Percentiles rank a stretch among this genome's conserved stretches.
These are phyloP conservation scores for Pelmatolapia mariae DNA, from an alignment of 2,113 vertebrate genomes.

Conservation along the genomic window DNA sequence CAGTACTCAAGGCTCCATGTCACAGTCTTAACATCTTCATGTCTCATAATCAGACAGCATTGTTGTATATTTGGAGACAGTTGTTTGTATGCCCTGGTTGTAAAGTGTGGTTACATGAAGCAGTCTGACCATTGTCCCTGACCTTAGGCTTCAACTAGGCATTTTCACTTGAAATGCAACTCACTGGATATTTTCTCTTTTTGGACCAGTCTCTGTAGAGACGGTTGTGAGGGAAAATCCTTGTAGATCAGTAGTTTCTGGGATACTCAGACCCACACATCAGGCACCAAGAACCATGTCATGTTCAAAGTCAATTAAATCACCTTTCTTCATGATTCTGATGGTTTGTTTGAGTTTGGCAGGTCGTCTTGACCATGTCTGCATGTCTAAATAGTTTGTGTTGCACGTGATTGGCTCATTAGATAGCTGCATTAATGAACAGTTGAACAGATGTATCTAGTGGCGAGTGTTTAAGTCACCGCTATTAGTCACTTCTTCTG, in stretches of 20 bases:
- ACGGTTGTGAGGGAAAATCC: accelerated
- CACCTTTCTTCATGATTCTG: background rate
- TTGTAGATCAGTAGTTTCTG: background rate
- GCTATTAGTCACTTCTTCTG: background rate
- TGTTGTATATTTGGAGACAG: background rate
- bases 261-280: background rate
- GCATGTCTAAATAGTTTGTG: background rate
- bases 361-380: background rate
- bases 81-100: background rate
- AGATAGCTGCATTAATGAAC: background rate
- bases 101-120: background rate
- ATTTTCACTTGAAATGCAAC: background rate
- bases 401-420: background rate
- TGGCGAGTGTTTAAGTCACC: background rate
- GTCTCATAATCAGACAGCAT: background rate
- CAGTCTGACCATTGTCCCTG: background rate
- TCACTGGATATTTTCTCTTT: background rate
- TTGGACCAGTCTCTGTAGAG: background rate
- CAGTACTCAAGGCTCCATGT: background rate
- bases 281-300: background rate
- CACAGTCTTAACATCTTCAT: background rate
- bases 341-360: background rate
- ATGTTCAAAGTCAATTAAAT: background rate
- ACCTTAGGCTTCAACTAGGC: background rate
- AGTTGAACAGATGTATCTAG: background rate